Percentiles rank a stretch among this genome's conserved stretches.
Conservation (phyloP, 2,888 invertebrate species). For the Choreutis nemorana region DNA sequence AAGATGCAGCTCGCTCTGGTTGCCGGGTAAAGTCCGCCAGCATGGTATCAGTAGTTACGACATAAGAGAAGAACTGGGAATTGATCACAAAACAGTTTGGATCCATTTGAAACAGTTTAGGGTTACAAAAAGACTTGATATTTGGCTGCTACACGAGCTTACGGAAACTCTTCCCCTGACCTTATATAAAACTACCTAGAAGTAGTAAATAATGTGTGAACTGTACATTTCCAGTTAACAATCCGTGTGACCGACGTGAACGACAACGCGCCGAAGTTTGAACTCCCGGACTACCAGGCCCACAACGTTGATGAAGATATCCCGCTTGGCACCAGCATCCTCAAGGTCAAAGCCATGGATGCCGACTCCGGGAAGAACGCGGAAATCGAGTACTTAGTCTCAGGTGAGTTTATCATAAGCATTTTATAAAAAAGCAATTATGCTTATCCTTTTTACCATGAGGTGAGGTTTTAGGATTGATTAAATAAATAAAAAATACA, state of each 20-base stretch:
- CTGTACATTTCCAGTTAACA: constrained; percentile 85
- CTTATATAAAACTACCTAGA: constrained; percentile 4
- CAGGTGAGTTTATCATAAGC: constrained; percentile 35
- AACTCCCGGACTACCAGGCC: constrained; percentile 95
- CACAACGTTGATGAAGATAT: constrained; percentile 97
- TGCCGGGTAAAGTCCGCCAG: too few relatives aligned
- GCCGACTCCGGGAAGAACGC: constrained; percentile 95
- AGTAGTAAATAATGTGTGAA: too few relatives aligned
- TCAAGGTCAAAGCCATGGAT: constrained; percentile 96
- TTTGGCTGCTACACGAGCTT: constrained; percentile 3
- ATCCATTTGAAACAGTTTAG: constrained; percentile 4
- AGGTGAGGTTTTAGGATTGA: too few relatives aligned
- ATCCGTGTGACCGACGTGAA: constrained; percentile 96
- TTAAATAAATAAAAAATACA: too few relatives aligned
- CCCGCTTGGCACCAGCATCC: constrained; percentile 88
- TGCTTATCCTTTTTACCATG: too few relatives aligned
- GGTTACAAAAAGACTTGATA: constrained; percentile 4
- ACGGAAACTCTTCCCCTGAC: too few relatives aligned
- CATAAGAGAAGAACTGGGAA: too few relatives aligned
- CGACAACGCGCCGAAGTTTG: constrained; percentile 96
- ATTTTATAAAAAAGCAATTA: too few relatives aligned
- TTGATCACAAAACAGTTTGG: constrained; percentile 5
- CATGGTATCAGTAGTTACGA: too few relatives aligned
- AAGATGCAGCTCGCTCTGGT: too few relatives aligned
- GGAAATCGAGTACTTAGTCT: constrained; percentile 90